Conservation (phyloP, 92 coral and sea anemone species). For the Palythoa grandis region DNA sequence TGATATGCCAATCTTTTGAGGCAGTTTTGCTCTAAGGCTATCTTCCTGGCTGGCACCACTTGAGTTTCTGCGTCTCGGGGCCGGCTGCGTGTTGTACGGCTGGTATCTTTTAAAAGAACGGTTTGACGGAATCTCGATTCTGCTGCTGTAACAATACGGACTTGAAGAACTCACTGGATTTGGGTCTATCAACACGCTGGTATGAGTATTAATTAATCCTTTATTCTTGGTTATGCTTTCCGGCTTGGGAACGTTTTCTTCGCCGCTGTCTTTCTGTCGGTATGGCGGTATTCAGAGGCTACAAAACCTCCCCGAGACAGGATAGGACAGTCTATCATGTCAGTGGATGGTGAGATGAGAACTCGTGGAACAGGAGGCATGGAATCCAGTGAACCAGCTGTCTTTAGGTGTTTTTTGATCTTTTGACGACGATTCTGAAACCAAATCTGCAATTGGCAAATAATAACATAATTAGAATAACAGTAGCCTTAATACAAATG, state of each 20-base stretch:
- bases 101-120: slow-evolving; percentile 12
- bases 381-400: background rate
- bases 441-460: slow-evolving; percentile 17
- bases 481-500: too few species aligned
- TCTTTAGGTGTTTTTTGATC: slow-evolving; percentile 30
- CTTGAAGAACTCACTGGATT: background rate
- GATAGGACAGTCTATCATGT: background rate
- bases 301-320: background rate
- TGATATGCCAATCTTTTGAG: slow-evolving; percentile 5
- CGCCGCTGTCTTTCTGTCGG: background rate
- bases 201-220: background rate
- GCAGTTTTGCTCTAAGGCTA: background rate
- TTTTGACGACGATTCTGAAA: slow-evolving; percentile 44
- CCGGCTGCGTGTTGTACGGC: slow-evolving; percentile 3
- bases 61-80: background rate
- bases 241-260: background rate
- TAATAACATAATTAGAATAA: too few species aligned
- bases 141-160: background rate
- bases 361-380: slow-evolving; percentile 37
- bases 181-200: background rate
- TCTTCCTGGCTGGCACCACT: background rate
- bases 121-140: background rate
- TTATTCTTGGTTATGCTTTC: background rate
- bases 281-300: background rate
- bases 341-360: background rate